A percentile compares a stretch with the other conserved stretches of the same genome.
These are phyloP conservation scores for Triplophysa rosa DNA, from an alignment of 2,113 vertebrate species.

Conservation along the genomic window DNA sequence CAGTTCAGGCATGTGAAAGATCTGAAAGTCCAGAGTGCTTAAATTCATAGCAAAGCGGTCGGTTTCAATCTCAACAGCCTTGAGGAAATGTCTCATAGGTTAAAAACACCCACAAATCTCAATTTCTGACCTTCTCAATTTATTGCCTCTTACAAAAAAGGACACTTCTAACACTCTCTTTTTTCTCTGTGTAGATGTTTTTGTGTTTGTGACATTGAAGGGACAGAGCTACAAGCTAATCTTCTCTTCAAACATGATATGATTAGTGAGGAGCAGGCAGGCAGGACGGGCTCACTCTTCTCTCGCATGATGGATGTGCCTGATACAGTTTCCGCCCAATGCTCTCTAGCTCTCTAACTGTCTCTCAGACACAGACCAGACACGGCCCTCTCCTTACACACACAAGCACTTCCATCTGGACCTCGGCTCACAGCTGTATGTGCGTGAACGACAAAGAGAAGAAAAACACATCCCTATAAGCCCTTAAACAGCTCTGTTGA, in stretches of 20 bases:
- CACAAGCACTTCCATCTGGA: slow-evolving; percentile 55
- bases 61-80: too few species aligned
- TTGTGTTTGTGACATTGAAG: slow-evolving; percentile 69
- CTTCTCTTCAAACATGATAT: slow-evolving; percentile 73
- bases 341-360: slow-evolving; percentile 32
- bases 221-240: slow-evolving; percentile 72
- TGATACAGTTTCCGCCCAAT: slow-evolving; percentile 39
- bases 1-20: slow-evolving; percentile 22
- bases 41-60: neutral
- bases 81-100: too few species aligned
- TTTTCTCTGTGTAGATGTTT: neutral
- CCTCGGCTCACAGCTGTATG: slow-evolving; percentile 52
- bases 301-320: slow-evolving; percentile 48
- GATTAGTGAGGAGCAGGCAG: slow-evolving; percentile 70
- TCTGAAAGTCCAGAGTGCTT: neutral
- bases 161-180: too few species aligned
- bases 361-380: slow-evolving; percentile 51
- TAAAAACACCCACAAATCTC: too few species aligned
- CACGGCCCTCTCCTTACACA: slow-evolving; percentile 40
- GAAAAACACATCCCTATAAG: slow-evolving; percentile 47
- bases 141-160: too few species aligned
- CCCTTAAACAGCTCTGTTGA: slow-evolving; percentile 11
- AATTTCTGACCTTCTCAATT: too few species aligned
- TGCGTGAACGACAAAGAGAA: slow-evolving; percentile 43
- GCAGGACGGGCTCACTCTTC: slow-evolving; percentile 63